Conservation (phyloP, 2,797 vertebrate genomes). For the Todus mexicanus region DNA sequence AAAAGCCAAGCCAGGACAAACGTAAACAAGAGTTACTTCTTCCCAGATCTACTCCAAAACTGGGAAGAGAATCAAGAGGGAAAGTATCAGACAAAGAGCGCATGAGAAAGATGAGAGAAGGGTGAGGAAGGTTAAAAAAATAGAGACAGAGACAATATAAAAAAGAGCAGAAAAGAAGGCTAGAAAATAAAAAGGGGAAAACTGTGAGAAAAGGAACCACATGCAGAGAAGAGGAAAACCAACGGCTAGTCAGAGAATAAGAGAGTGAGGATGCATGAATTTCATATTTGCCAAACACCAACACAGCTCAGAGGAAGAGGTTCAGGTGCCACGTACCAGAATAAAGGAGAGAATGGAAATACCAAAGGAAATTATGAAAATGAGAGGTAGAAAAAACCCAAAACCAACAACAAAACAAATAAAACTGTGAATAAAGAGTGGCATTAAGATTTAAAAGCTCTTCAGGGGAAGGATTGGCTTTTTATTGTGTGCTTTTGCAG, state of each 20-base stretch:
- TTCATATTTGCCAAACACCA: neutral
- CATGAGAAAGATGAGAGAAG: neutral
- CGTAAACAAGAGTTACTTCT: neutral
- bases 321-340: neutral
- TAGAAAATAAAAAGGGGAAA: neutral
- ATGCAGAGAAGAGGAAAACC: neutral
- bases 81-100: neutral
- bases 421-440: neutral
- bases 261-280: neutral
- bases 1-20: neutral
- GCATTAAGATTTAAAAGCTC: constrained; percentile 12
- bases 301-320: neutral
- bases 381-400: neutral
- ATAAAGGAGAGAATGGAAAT: neutral
- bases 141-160: neutral
- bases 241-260: neutral
- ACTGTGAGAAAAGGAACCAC: neutral
- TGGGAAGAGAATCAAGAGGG: neutral
- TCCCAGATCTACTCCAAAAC: neutral
- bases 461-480: neutral
- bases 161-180: neutral
- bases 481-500: neutral
- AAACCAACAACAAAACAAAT: no score
- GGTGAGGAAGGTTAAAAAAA: neutral
- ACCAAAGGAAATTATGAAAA: neutral